These are phyloP conservation scores for Rhyzopertha dominica DNA, from an alignment of 1,140 invertebrate species.

Conservation along the genomic window DNA sequence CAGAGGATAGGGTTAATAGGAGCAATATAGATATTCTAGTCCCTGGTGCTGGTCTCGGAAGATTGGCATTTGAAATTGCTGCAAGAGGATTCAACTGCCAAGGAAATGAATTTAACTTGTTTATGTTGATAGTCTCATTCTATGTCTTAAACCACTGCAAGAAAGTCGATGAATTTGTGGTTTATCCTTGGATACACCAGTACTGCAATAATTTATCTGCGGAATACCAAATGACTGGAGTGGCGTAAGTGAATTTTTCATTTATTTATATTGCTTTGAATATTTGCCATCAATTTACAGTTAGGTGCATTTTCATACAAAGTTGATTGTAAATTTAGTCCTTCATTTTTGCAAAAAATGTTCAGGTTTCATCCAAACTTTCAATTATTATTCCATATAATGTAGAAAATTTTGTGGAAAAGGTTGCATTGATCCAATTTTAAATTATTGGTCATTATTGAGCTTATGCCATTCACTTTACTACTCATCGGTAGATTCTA, in stretches of 20 bases:
- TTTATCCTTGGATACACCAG: slow-evolving; percentile 94
- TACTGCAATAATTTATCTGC: slow-evolving; percentile 82
- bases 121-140: slow-evolving; percentile 95
- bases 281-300: too few relatives aligned
- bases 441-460: too few relatives aligned
- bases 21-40: slow-evolving; percentile 74
- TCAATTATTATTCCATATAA: too few relatives aligned
- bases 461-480: too few relatives aligned
- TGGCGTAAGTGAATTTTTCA: slow-evolving; percentile 44
- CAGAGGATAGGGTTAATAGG: slow-evolving; percentile 50
- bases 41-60: slow-evolving; percentile 89
- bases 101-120: slow-evolving; percentile 96
- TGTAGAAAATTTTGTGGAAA: too few relatives aligned
- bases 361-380: too few relatives aligned
- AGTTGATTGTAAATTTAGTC: too few relatives aligned
- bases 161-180: slow-evolving; percentile 53
- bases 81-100: slow-evolving; percentile 83
- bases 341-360: too few relatives aligned
- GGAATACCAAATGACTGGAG: slow-evolving; percentile 71
- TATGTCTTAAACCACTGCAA: slow-evolving; percentile 87
- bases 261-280: too few relatives aligned
- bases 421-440: too few relatives aligned
- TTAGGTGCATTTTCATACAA: too few relatives aligned
- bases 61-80: slow-evolving; percentile 91
- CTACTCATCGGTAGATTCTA: too few relatives aligned